Base-by-base conservation (phyloP, 2,113 vertebrate genomes). In the Bos javanicus region DNA sequence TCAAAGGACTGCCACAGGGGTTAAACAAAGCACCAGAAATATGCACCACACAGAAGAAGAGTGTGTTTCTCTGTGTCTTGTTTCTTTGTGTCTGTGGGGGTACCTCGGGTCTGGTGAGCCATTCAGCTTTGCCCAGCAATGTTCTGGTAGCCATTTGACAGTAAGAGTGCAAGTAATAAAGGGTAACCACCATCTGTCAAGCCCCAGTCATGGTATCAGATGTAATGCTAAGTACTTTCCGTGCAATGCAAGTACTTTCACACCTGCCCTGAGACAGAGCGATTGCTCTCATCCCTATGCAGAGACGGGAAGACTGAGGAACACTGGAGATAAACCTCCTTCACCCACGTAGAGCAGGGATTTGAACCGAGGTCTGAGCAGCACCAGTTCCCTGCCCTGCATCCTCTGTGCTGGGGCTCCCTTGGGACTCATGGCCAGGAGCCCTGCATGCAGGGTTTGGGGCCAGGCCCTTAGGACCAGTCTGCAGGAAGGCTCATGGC, bases 221-320 rank as follows among this genome's bases (percentile, higher is more conserved):
- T 39, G 1, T 9, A 15, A 5, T 1, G 10, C 7, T 15, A 14
- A 48, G 11, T 17, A 9, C 84, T 50, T 30, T 0, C 3, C 0
- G 0, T 14, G 14, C 21, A 14, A 1, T 23, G 33, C 15, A 46
- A 46, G 43, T 46, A 46, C 43, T 46, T 74, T 76, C 48, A 9
- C 13, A 21, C 6, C 19, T 12, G 5, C 81, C 84, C 19, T 0
- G 11, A 6, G 57, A 23, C 2, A 0, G 14, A 21, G 5, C 36
- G 12, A 17, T 39, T 8, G 25, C 33, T 21, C 1, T 11, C 0
- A 0, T 50, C 8, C 17, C 76, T 28, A 4, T 33, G 11, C 54
- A 13, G 14, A 9, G 3, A 6, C 11, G 33, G 52, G 36, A 6
- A 43, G 6, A 54, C 90, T 25, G 71, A 71, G 64, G 54, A 6